A percentile compares a stretch with the other conserved stretches of the same genome.
These are phyloP conservation scores for Coelinius sp. DNA, from an alignment of 2,888 invertebrate species.

Conservation along the genomic window DNA sequence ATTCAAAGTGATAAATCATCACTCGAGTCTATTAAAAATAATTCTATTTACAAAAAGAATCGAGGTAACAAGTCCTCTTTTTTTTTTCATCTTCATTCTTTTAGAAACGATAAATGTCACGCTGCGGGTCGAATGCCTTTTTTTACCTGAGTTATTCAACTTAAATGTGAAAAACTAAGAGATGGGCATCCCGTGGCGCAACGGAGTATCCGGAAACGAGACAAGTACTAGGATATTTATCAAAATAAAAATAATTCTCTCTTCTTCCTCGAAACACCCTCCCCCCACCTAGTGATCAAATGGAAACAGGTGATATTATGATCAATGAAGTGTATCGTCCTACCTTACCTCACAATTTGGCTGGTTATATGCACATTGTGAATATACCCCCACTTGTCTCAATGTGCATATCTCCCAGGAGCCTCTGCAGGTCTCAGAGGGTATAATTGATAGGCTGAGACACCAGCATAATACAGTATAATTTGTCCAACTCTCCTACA, in stretches of 20 bases:
- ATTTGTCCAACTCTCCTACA: constrained; percentile 68
- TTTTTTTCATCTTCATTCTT: background rate
- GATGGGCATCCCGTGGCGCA: background rate
- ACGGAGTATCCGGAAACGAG: constrained; percentile 6
- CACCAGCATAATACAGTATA: constrained; percentile 67
- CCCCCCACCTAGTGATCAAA: background rate
- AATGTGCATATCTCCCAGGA: constrained; percentile 35
- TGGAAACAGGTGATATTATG: constrained; percentile 55
- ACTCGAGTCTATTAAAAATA: background rate
- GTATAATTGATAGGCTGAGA: constrained; percentile 69
- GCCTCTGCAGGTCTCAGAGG: constrained; percentile 44
- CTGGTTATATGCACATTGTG: background rate
- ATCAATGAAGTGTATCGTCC: constrained; percentile 64
- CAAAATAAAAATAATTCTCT: background rate
- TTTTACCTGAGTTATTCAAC: constrained; percentile 10
- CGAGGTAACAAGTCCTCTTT: background rate
- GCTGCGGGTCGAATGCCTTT: background rate
- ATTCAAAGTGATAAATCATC: background rate
- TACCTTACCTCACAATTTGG: constrained; percentile 24
- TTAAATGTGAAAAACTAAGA: constrained; percentile 4
- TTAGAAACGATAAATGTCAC: constrained; percentile 6
- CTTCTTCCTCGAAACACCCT: background rate
- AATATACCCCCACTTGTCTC: constrained; percentile 31
- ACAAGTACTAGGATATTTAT: background rate
- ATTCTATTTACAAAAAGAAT: background rate